Evolutionary conservation across 2,113 vertebrate species (phyloP).

Genomic region (Uria aalge): DNA sequence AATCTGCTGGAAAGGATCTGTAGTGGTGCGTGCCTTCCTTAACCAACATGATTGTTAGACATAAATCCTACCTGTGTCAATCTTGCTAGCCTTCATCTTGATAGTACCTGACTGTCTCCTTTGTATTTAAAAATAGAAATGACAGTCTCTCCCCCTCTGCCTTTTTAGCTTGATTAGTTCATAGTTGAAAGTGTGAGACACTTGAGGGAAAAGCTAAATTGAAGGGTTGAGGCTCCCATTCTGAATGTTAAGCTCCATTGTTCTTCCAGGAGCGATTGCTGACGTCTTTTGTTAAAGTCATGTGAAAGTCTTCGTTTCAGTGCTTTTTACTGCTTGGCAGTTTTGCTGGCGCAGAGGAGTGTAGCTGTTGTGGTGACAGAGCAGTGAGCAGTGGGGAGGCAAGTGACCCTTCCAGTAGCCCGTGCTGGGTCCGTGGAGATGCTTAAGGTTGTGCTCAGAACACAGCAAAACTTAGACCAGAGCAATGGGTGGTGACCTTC

Average conservation of each 20-base stretch:
- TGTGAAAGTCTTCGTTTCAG: background rate
- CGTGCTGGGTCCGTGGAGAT: fast-evolving
- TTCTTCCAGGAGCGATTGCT: background rate
- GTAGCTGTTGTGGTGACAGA: background rate
- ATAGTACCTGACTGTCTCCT: background rate
- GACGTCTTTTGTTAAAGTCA: background rate
- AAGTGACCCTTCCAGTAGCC: background rate
- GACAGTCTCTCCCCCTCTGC: background rate
- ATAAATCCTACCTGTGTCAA: background rate
- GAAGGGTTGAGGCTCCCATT: background rate
- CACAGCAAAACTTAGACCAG: background rate
- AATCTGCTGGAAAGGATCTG: background rate
- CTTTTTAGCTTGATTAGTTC: conserved; percentile 37
- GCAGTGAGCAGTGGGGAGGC: background rate
- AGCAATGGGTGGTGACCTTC: background rate
- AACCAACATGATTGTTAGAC: background rate
- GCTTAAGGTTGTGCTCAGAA: background rate
- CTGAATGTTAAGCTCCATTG: background rate
- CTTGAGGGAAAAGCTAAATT: conserved; percentile 27
- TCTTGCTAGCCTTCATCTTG: conserved; percentile 31
- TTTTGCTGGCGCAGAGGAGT: background rate
- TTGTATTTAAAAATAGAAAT: conserved; percentile 51
- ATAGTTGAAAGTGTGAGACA: conserved; percentile 8
- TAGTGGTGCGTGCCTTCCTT: background rate
- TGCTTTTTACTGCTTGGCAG: background rate